A percentile compares a stretch with the other conserved stretches of the same genome.
These are phyloP conservation scores for Venturia canescens DNA, from an alignment of 1,140 invertebrate species.

Conservation along the genomic window DNA sequence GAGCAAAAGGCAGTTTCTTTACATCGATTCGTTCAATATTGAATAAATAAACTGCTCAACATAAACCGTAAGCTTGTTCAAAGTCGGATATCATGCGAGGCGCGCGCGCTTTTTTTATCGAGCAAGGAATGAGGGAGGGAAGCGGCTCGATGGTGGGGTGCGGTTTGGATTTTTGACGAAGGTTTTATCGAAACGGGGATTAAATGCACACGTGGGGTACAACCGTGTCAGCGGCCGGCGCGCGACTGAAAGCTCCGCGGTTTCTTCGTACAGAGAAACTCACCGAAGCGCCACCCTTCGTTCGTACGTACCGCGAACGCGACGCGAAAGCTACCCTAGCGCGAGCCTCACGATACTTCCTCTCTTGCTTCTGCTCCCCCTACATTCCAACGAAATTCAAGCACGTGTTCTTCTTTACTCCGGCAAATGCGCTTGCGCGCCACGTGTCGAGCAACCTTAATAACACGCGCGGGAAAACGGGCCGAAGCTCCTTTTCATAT, in stretches of 20 bases:
- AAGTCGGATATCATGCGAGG: not conserved
- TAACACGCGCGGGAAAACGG: conserved; percentile 50
- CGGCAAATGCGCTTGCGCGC: conserved; percentile 54
- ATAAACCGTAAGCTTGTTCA: not conserved
- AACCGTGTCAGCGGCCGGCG: conserved; percentile 74
- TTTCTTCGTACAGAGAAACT: conserved; percentile 56
- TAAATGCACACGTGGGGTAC: conserved; percentile 59
- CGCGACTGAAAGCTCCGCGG: conserved; percentile 69
- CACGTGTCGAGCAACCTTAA: conserved; percentile 56
- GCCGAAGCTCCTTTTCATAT: conserved; percentile 1
- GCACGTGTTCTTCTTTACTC: conserved; percentile 56
- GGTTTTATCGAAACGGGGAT: conserved; percentile 46
- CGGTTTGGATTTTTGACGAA: not conserved
- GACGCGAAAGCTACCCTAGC: conserved; percentile 10
- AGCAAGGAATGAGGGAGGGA: not conserved
- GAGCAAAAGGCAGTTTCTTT: too few species aligned
- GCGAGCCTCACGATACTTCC: conserved; percentile 19
- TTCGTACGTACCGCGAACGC: conserved; percentile 47
- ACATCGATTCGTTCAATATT: too few species aligned
- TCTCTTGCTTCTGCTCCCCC: conserved; percentile 11
- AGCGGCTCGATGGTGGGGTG: not conserved
- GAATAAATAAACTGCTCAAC: not conserved
- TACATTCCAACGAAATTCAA: conserved; percentile 44
- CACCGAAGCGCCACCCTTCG: conserved; percentile 51
- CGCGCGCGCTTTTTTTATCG: not conserved